A percentile compares a stretch with the other conserved stretches of the same genome.
Conservation (phyloP, 1,140 invertebrate species). For the Bombus ignitus region DNA sequence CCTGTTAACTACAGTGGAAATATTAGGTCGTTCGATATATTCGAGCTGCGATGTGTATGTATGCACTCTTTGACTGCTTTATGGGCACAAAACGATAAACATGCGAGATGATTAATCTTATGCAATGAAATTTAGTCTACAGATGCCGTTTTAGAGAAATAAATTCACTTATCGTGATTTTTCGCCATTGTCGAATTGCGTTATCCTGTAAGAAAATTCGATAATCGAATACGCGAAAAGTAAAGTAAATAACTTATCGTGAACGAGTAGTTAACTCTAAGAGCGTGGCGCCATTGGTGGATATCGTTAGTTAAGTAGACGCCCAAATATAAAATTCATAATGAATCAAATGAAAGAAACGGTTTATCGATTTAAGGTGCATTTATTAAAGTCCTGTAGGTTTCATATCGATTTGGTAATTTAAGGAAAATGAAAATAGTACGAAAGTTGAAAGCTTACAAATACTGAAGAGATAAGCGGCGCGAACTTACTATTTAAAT, state of each 20-base stretch:
- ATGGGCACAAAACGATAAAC: neutral
- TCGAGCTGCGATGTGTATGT: neutral
- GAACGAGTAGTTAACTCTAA: no score
- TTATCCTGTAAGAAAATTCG: no score
- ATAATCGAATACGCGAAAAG: neutral
- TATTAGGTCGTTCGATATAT: neutral
- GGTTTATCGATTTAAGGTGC: no score
- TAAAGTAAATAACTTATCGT: neutral
- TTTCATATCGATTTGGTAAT: neutral
- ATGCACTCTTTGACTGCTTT: neutral
- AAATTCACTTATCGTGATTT: no score
- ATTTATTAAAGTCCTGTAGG: neutral
- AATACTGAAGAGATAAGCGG: neutral
- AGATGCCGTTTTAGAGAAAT: neutral
- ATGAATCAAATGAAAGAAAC: no score
- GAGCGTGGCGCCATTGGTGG: neutral
- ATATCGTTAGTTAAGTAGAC: neutral
- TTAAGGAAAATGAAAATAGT: neutral
- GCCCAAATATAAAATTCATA: neutral
- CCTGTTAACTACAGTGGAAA: constrained; percentile 11
- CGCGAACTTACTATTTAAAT: neutral
- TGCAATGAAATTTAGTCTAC: neutral
- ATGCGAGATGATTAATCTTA: neutral
- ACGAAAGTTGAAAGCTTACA: neutral
- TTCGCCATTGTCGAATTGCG: no score